These are phyloP conservation scores for Drosophila tsacasi DNA, from an alignment of 1,140 invertebrate species.

Conservation along the genomic window DNA sequence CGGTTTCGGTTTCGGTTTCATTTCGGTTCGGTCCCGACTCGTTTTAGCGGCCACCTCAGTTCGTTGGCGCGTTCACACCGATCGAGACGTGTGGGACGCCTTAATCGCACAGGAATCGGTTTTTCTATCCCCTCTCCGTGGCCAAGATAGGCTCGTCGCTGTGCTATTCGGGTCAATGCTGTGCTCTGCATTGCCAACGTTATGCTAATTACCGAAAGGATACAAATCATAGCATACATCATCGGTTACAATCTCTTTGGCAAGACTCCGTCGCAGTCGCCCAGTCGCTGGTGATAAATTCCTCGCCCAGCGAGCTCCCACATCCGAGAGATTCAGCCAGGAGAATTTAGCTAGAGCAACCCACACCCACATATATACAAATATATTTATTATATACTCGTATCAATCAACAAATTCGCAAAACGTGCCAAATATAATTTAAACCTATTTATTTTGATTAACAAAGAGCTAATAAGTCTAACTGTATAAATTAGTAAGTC, in stretches of 20 bases:
- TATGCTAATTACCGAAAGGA: slow-evolving; percentile 85
- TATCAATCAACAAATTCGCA: slow-evolving; percentile 70
- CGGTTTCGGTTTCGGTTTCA: slow-evolving; percentile 26
- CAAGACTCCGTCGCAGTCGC: slow-evolving; percentile 63
- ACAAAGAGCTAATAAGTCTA: slow-evolving; percentile 79
- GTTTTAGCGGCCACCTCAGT: slow-evolving; percentile 24
- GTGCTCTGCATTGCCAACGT: slow-evolving; percentile 78
- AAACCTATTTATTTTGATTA: slow-evolving; percentile 77
- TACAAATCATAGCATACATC: slow-evolving; percentile 81
- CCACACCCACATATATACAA: slow-evolving; percentile 21
- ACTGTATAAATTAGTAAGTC: slow-evolving; percentile 79
- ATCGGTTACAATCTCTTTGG: slow-evolving; percentile 85
- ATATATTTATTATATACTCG: slow-evolving; percentile 71
- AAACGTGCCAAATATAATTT: slow-evolving; percentile 82
- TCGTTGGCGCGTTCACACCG: slow-evolving; percentile 42
- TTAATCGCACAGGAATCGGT: slow-evolving; percentile 1
- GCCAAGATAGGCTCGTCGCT: slow-evolving; percentile 73
- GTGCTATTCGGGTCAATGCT: slow-evolving; percentile 74
- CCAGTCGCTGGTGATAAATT: slow-evolving; percentile 52
- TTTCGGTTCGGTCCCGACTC: slow-evolving; percentile 5
- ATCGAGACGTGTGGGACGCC: slow-evolving; percentile 38
- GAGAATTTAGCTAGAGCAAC: slow-evolving; percentile 24
- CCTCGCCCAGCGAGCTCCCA: slow-evolving; percentile 7
- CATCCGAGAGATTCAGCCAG: slow-evolving; percentile 24
- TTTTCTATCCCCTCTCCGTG: slow-evolving; percentile 17